Evolutionary conservation across 1,140 invertebrate species (phyloP).

Genomic region (Drosophila pectinifera): DNA sequence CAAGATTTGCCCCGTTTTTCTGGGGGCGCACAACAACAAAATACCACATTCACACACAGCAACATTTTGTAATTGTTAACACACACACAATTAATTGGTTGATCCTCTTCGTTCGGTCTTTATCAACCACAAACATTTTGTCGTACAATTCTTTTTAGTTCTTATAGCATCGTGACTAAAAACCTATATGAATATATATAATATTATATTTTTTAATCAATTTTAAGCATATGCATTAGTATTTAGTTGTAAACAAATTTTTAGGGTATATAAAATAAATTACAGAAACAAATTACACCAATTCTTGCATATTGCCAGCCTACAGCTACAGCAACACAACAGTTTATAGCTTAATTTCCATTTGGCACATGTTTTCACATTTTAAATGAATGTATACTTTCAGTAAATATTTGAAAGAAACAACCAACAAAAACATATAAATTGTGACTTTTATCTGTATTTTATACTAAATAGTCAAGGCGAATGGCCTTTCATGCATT

Average conservation of each 20-base stretch:
- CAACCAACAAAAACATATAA: too few relatives aligned
- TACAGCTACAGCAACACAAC: conserved; percentile 7
- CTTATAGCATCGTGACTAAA: conserved; percentile 53
- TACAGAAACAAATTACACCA: conserved; percentile 64
- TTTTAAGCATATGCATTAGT: conserved; percentile 70
- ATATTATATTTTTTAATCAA: conserved; percentile 72
- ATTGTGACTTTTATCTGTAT: background rate
- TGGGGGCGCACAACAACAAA: conserved; percentile 32
- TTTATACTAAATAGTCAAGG: background rate
- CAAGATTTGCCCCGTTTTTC: conserved; percentile 59
- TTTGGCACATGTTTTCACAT: background rate
- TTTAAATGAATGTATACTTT: too few relatives aligned
- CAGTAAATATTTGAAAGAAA: too few relatives aligned
- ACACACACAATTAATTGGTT: conserved; percentile 20
- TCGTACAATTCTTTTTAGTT: conserved; percentile 51
- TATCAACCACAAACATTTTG: conserved; percentile 23
- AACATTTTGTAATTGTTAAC: conserved; percentile 44
- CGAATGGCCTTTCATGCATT: too few relatives aligned
- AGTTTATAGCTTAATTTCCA: background rate
- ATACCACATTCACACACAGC: conserved; percentile 17
- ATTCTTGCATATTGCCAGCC: conserved; percentile 56
- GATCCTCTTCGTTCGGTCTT: conserved; percentile 18
- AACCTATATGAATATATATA: conserved; percentile 31
- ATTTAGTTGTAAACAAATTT: conserved; percentile 79
- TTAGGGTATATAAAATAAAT: conserved; percentile 68